phyloP scores from a whole-genome alignment of 2,113 vertebrate species.

The Rafetus swinhoei region DNA sequence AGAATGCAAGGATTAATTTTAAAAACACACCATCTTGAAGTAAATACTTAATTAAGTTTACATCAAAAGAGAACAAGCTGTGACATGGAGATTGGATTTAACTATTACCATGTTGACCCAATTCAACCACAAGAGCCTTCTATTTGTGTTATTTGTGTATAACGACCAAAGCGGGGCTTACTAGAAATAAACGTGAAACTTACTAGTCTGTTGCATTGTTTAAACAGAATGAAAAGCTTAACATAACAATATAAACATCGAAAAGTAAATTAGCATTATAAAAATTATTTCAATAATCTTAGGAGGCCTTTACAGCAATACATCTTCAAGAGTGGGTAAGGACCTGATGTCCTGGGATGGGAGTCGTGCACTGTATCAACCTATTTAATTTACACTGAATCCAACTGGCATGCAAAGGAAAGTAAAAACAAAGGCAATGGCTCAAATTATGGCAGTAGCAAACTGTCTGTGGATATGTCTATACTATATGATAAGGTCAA shows the following conservation, averaged over 20 bases:
- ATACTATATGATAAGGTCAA: no score
- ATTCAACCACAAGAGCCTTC: not conserved
- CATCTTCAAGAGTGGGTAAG: not conserved
- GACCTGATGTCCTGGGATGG: not conserved
- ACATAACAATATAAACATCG: not conserved
- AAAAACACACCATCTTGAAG: not conserved
- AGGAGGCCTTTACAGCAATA: not conserved
- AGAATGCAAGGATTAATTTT: not conserved
- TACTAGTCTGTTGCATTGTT: not conserved
- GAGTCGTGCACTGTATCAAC: not conserved
- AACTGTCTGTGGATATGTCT: not conserved
- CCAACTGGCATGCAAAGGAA: not conserved
- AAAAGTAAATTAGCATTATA: slow-evolving; percentile 1
- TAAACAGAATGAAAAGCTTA: not conserved
- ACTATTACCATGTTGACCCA: not conserved
- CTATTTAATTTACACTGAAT: not conserved
- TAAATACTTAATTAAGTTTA: not conserved
- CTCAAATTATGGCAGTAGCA: not conserved
- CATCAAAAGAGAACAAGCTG: not conserved
- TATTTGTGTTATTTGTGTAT: not conserved
- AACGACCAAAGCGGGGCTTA: not conserved
- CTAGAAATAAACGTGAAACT: not conserved
- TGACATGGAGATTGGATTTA: not conserved
- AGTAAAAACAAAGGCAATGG: not conserved
- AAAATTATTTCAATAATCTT: not conserved